Evolutionary conservation across 1,140 invertebrate species (phyloP), one percentile per base, ranked within the genome.

Genomic region (Drosophila parabipectinata): DNA sequence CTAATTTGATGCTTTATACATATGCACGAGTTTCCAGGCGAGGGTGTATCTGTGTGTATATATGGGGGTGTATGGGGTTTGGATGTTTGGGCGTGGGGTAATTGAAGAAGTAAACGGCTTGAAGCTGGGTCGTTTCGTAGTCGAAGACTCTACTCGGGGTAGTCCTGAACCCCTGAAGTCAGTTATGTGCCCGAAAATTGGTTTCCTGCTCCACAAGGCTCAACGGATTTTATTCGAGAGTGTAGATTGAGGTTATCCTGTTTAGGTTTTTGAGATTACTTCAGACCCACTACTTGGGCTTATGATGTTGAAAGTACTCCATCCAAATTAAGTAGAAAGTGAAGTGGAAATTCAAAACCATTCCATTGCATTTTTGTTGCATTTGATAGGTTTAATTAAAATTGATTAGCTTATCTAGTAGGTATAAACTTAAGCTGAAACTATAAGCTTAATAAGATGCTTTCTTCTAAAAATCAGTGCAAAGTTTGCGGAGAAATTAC

Each of bases 1-100:
- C 79, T 66, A 71, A 62, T 73, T 68, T 62, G 41, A 59, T 59
- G 56, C 59, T 67, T 75, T 75, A 69, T 83, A 77, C 61, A 67
- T 66, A 56, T 57, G 55, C 72, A 53, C 12, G 68, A 57, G 52
- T 55, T 21, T 24, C 7, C 18, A 18, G 15, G 24, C 44, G 53
- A 41, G 44, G 8, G 12, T 9, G 18, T 45, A 3, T 48, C 8
- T 52, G 4, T n/a, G 34, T 30, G n/a, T 63, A 15, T 24, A 5
- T 52, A 9, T 52, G 10, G 39, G 28, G 45, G 12, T 48, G 4
- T 57, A 45, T 47, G 3, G 39, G 39, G 18, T 14, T 41, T 50
- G 51, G 67, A 30, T 48, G 34, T 14, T 41, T 50, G 51, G 67
- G 39, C 39, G 34, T 14, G 64, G 66, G 64, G 64, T 69, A 71